Conservation (phyloP, 2,888 invertebrate species). For the Drosophila buzzatii region DNA sequence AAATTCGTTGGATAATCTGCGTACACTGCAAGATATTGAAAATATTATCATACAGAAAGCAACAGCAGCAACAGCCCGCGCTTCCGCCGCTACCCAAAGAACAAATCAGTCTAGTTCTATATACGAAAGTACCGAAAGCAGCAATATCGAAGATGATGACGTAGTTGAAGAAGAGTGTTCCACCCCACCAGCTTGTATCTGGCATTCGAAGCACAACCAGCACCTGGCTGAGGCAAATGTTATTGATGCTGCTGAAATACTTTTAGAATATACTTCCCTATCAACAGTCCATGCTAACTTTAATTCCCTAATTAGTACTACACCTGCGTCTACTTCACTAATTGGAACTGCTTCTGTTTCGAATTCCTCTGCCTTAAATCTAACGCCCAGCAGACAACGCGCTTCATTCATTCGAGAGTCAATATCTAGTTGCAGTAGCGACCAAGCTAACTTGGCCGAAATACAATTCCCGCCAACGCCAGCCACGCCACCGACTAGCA, state of each 20-base stretch:
- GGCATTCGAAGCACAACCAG: constrained; percentile 67
- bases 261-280: constrained; percentile 71
- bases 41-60: constrained; percentile 65
- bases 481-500: constrained; percentile 56
- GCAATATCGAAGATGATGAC: constrained; percentile 24
- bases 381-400: not conserved
- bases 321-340: not conserved
- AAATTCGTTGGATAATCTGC: constrained; percentile 12
- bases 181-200: constrained; percentile 67
- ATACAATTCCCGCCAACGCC: constrained; percentile 53
- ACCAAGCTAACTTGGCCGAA: constrained; percentile 21
- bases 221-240: constrained; percentile 19
- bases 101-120: not conserved
- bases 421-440: not conserved
- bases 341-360: not conserved
- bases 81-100: constrained; percentile 21
- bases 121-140: constrained; percentile 28
- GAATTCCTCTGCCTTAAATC: not conserved
- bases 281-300: constrained; percentile 27
- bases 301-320: not conserved
- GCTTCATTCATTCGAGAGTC: constrained; percentile 17
- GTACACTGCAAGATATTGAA: constrained; percentile 65
- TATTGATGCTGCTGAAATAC: constrained; percentile 67
- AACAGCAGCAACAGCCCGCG: constrained; percentile 33
- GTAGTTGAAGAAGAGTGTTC: not conserved